Base-by-base conservation (phyloP, 2,797 vertebrate species). In the Menidia menidia region DNA sequence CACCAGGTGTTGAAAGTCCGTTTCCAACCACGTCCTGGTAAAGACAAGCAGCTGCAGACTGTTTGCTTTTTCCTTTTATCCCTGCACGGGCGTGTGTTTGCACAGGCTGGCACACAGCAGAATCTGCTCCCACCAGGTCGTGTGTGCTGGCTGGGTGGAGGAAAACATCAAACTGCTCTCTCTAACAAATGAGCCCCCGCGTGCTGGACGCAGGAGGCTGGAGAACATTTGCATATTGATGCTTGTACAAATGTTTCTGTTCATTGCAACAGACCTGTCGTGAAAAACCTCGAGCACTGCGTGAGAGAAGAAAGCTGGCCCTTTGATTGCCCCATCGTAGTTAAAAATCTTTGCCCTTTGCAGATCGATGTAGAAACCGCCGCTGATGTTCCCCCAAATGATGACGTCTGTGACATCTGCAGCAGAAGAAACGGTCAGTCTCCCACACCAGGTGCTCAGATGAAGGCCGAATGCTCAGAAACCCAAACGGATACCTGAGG, bases 321-420 rank as follows among this genome's bases (percentile, higher is more conserved):
- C 96, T 88, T 90, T 91, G 66, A 97, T 80, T 18, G 96, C 91
- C 16, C 93, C 92, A 0, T 95, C 75, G 4, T 94, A 95, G 77
- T 92, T 89, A 82, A 93, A 94, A 71, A 98, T 89, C 18, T 92
- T 93, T 6, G 96, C 90, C 80, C 92, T 93, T 87, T 95, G 95
- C 74, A 98, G 92, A 89, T 99, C 97, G 4, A 96, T 44, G 13
- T 95, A 92, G 78, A 90, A 96, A 65, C 71, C 87, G 31, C 96
- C 96, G 53, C 93, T 94, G 78, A 97, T 90, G 81, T 98, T 97
- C 19, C 97, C 97, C 97, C 98, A 99, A 42, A 98, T 81, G 0
- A 96, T 94, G 30, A 99, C 89, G 3, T 96, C 88, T 83, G 87
- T 94, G 52, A 99, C 77, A 67, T 93, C 98, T 99, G 56, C n/a